Evolutionary conservation across 2,797 vertebrate species (phyloP).

Genomic region (Cryptoblepharus egeriae): DNA sequence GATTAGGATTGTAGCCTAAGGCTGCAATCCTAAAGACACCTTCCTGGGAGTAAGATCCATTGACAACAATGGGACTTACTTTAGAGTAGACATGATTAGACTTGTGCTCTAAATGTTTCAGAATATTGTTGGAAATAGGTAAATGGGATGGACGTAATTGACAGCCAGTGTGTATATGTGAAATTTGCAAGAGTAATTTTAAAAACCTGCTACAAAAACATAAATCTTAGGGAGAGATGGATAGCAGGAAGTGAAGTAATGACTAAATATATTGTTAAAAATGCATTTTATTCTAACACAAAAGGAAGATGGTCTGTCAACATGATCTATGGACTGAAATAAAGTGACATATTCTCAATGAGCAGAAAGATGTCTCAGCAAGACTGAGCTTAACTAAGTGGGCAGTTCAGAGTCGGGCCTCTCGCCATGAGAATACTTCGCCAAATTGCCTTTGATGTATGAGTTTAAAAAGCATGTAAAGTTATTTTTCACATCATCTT

Average conservation of each 20-base stretch:
- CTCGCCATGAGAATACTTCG: slow-evolving; percentile 45
- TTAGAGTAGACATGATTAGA: too few species aligned
- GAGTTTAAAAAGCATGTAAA: slow-evolving; percentile 67
- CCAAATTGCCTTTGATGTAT: slow-evolving; percentile 66
- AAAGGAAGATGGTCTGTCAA: not conserved
- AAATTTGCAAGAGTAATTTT: not conserved
- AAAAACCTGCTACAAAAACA: slow-evolving; percentile 18
- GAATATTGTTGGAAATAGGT: not conserved
- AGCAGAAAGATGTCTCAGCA: slow-evolving; percentile 30
- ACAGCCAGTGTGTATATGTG: not conserved
- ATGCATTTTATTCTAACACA: slow-evolving; percentile 4
- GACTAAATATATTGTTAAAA: slow-evolving; percentile 25
- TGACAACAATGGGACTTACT: too few species aligned
- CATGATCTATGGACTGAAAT: slow-evolving; percentile 18
- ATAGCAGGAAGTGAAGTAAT: slow-evolving; percentile 50
- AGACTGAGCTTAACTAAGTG: slow-evolving; percentile 32
- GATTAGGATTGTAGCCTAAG: too few species aligned
- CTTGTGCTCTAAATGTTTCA: not conserved
- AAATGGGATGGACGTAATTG: not conserved
- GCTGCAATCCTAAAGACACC: too few species aligned
- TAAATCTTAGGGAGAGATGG: slow-evolving; percentile 21
- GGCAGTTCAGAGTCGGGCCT: slow-evolving; percentile 28
- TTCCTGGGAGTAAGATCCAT: too few species aligned
- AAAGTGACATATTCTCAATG: slow-evolving; percentile 17
- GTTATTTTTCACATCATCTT: slow-evolving; percentile 36